These are phyloP conservation scores for Oscheius sp. DNA, from an alignment of 2,888 invertebrate species.

Conservation along the genomic window DNA sequence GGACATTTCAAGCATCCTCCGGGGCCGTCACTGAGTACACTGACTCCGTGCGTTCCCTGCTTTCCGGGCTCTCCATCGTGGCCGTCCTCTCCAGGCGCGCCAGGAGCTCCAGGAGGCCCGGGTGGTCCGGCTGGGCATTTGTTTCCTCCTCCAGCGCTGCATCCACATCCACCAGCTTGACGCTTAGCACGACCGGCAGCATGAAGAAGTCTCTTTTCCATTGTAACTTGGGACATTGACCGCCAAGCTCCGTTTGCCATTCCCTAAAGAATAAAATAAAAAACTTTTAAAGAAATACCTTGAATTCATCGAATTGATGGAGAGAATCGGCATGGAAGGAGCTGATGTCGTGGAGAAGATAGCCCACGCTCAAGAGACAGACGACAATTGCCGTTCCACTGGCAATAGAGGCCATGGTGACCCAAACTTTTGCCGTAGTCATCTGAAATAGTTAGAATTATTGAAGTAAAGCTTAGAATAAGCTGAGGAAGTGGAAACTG, in stretches of 20 bases:
- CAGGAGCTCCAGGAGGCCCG: not conserved
- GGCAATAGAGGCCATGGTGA: not conserved
- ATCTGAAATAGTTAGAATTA: not conserved
- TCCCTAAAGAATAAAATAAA: not conserved
- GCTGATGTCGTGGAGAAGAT: constrained; percentile 19
- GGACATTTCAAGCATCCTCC: not conserved
- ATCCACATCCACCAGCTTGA: not conserved
- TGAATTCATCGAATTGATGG: constrained; percentile 6
- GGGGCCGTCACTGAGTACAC: not conserved
- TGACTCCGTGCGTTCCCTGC: not conserved
- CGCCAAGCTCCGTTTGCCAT: constrained; percentile 7
- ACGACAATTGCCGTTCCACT: not conserved
- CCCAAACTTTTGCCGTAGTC: not conserved
- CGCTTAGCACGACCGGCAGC: constrained; percentile 5
- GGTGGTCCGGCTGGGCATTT: not conserved
- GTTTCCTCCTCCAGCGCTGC: not conserved
- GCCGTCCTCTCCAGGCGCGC: not conserved
- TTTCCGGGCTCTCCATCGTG: not conserved
- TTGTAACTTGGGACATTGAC: not conserved
- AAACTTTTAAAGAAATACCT: not conserved
- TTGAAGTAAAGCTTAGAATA: too few relatives aligned
- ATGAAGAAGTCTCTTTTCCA: not conserved
- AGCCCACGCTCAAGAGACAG: constrained; percentile 1
- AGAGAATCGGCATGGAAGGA: constrained; percentile 3
- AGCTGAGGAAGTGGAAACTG: too few relatives aligned